Evolutionary conservation across 1,140 invertebrate genomes (phyloP).

Genomic region (Drosophila parvula): DNA sequence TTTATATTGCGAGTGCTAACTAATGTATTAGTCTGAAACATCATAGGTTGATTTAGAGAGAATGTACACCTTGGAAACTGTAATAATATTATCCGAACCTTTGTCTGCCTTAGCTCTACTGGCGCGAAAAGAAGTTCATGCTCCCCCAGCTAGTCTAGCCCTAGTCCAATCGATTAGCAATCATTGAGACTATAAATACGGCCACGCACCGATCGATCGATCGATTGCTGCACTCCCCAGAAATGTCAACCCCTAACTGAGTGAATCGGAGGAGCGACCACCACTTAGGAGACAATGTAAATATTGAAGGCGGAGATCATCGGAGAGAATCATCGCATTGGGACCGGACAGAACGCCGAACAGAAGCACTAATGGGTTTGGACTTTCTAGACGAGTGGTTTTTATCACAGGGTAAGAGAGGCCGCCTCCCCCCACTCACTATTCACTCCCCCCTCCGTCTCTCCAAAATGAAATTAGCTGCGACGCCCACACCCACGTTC

Average conservation of each 20-base stretch:
- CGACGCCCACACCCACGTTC: conserved; percentile 30
- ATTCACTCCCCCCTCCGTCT: background rate
- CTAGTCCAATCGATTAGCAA: conserved; percentile 64
- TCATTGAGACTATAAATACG: conserved; percentile 50
- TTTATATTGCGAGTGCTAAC: background rate
- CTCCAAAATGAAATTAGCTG: conserved; percentile 37
- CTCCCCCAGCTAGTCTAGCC: conserved; percentile 14
- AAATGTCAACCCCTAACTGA: conserved; percentile 63
- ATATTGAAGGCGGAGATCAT: conserved; percentile 58
- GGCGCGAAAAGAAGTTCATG: background rate
- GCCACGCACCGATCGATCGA: conserved; percentile 57
- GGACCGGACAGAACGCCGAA: conserved; percentile 25
- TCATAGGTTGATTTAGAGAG: background rate
- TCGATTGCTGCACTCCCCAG: conserved; percentile 45
- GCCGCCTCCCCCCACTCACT: conserved; percentile 3
- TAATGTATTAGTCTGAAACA: background rate
- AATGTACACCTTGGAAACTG: background rate
- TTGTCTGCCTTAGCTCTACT: background rate
- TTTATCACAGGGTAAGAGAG: conserved; percentile 82
- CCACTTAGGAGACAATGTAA: conserved; percentile 70
- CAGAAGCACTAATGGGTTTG: conserved; percentile 71
- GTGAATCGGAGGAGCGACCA: conserved; percentile 21
- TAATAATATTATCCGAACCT: too few relatives aligned
- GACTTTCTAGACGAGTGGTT: conserved; percentile 84
- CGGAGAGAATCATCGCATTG: conserved; percentile 44